A percentile compares a stretch with the other conserved stretches of the same genome.
Conservation (phyloP, 2,888 invertebrate genomes). For the Nymphalis polychloros region DNA sequence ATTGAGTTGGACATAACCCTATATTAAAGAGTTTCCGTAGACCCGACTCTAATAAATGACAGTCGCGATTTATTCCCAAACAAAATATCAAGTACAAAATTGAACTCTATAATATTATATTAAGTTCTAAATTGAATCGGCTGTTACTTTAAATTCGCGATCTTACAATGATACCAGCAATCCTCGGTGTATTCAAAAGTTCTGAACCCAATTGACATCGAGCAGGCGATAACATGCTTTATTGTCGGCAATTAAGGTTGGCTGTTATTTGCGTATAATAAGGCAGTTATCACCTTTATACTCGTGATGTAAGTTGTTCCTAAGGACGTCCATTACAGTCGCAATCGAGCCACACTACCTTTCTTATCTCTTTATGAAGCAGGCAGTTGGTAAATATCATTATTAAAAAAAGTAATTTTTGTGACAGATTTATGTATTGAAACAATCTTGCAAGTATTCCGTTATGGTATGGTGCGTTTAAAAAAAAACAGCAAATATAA, state of each 20-base stretch:
- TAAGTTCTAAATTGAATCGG: constrained; percentile 48
- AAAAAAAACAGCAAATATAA: too few species aligned
- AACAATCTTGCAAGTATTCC: too few species aligned
- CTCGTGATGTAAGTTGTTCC: constrained; percentile 37
- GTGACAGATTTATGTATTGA: too few species aligned
- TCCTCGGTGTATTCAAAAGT: constrained; percentile 49
- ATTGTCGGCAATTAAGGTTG: constrained; percentile 34
- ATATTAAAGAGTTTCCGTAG: constrained; percentile 64
- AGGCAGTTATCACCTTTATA: constrained; percentile 42
- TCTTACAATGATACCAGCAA: constrained; percentile 55
- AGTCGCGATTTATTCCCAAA: constrained; percentile 56
- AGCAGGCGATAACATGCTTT: constrained; percentile 41
- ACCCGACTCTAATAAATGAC: constrained; percentile 57
- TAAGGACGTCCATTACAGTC: constrained; percentile 53
- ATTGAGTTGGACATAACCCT: constrained; percentile 56
- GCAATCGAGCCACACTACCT: constrained; percentile 52
- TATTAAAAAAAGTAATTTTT: too few species aligned
- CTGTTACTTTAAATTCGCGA: constrained; percentile 40
- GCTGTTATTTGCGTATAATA: constrained; percentile 33
- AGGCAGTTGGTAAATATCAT: too few species aligned
- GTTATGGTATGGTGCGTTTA: too few species aligned
- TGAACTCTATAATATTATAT: constrained; percentile 42
- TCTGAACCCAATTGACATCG: constrained; percentile 39
- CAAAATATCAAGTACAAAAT: constrained; percentile 32
- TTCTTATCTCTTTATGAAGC: constrained; percentile 13